Conservation (phyloP, 2,797 vertebrate genomes). For the Cyclura pinguis region DNA sequence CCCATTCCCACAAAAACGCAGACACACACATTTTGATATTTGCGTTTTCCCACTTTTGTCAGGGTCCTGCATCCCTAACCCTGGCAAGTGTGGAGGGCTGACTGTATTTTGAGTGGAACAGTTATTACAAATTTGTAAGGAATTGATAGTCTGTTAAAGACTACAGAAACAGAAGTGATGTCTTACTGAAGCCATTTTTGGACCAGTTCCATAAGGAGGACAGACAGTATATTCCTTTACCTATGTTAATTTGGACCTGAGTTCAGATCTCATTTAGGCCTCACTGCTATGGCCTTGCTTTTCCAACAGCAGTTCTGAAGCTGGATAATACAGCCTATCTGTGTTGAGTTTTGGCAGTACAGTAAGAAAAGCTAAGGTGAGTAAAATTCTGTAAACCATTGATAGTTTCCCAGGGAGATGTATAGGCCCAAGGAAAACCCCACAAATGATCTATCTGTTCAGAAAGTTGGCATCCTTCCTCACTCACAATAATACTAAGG, state of each 20-base stretch:
- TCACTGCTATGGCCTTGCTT: background rate
- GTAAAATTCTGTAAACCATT: background rate
- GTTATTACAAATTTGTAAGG: background rate
- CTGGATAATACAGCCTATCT: background rate
- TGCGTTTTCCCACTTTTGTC: no score
- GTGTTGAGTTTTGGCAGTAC: background rate
- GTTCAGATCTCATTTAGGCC: background rate
- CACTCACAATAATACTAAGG: background rate
- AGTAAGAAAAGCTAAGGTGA: background rate
- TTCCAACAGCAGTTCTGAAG: background rate
- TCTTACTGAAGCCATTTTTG: background rate
- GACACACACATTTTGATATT: no score
- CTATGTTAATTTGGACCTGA: background rate
- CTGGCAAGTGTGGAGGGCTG: no score
- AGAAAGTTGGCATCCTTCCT: background rate
- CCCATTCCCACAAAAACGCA: no score
- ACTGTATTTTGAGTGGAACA: no score
- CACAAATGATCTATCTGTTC: background rate
- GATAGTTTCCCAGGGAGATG: no score
- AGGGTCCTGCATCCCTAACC: no score
- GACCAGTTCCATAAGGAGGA: background rate
- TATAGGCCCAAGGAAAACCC: background rate
- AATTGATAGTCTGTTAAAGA: background rate
- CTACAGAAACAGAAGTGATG: background rate
- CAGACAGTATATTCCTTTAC: background rate